Evolutionary conservation across 1,140 invertebrate genomes (phyloP).

Genomic region (Akabosia matsudoensis): DNA sequence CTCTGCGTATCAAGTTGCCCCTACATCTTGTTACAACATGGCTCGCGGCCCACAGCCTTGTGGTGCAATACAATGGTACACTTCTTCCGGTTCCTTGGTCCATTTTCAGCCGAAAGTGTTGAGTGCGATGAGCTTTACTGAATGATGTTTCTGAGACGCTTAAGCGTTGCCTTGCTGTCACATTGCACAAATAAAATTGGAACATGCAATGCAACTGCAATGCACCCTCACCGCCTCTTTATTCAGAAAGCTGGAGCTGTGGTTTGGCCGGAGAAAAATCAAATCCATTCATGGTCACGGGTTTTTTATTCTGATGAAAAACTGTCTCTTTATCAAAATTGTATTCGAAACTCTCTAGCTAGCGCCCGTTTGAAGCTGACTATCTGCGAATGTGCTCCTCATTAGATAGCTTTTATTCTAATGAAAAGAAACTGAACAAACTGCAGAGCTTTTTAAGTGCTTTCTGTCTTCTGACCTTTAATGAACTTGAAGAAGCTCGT

Average conservation of each 20-base stretch:
- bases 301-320: too few relatives aligned
- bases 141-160: constrained; percentile 33
- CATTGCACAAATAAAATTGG: constrained; percentile 40
- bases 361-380: too few relatives aligned
- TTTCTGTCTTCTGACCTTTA: neutral
- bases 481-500: constrained; percentile 11
- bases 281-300: too few relatives aligned
- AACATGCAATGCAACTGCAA: constrained; percentile 47
- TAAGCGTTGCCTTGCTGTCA: constrained; percentile 47
- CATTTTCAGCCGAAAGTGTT: neutral
- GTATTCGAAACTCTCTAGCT: too few relatives aligned
- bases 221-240: constrained; percentile 41
- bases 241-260: neutral
- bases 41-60: too few relatives aligned
- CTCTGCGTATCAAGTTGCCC: too few relatives aligned
- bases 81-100: too few relatives aligned
- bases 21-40: too few relatives aligned
- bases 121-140: neutral
- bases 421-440: neutral
- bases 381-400: too few relatives aligned
- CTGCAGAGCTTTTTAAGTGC: neutral
- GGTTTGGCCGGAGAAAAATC: neutral
- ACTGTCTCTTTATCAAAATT: too few relatives aligned
- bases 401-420: too few relatives aligned
- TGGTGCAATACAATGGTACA: too few relatives aligned